A percentile compares a stretch with the other conserved stretches of the same genome.
Evolutionary conservation across 2,113 vertebrate species (phyloP).

Genomic region (Muntiacus reevesi): DNA sequence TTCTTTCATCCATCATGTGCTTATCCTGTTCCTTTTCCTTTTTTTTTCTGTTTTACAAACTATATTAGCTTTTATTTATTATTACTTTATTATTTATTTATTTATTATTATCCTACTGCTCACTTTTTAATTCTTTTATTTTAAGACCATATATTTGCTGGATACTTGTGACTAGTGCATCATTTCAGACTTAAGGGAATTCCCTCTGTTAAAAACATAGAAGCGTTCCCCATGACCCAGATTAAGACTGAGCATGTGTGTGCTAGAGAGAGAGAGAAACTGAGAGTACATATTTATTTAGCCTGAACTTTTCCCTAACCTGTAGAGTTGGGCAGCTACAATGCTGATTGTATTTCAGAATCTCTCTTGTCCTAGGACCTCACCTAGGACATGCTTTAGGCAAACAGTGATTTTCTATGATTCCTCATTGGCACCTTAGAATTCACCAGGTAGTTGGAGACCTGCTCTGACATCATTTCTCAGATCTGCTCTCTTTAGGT

Average conservation of each 20-base stretch:
- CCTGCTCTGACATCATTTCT: rapidly evolving
- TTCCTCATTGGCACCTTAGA: background rate
- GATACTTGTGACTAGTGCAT: background rate
- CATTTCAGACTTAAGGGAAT: background rate
- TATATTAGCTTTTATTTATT: background rate
- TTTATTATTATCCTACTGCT: background rate
- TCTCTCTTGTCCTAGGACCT: background rate
- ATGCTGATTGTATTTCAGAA: background rate
- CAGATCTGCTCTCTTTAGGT: background rate
- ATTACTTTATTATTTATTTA: background rate
- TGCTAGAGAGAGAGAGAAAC: background rate
- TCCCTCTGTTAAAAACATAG: background rate
- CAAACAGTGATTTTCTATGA: rapidly evolving
- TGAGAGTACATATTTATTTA: background rate
- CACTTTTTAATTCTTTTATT: background rate
- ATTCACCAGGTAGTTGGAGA: background rate
- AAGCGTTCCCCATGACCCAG: background rate
- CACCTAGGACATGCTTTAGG: background rate
- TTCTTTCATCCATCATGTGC: background rate
- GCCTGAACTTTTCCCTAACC: background rate
- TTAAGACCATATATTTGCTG: background rate
- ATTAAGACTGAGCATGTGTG: background rate
- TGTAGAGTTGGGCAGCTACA: background rate
- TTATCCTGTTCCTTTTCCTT: background rate
- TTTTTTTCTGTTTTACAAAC: background rate